Base-by-base conservation (phyloP, 1,140 invertebrate genomes). In the Chlorops oryzae region DNA sequence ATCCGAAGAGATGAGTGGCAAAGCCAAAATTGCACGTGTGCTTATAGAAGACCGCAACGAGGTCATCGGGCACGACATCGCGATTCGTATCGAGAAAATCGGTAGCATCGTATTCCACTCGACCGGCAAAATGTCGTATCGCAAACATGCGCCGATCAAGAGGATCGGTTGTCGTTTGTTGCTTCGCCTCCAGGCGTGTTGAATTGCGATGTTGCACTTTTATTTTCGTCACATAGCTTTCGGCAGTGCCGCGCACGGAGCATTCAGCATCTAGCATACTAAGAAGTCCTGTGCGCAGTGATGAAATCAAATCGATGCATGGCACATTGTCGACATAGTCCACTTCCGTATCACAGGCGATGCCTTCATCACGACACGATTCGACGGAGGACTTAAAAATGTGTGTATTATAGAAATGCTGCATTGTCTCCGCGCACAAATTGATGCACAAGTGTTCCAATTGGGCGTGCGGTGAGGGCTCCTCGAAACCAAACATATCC, bases 381-480 rank as follows among this genome's bases (percentile, higher is more conserved):
- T 96, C 92, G 51, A 93, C 90, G 46, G 88, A 90, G 6, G 88
- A 91, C 74, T 95, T 96, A 74, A 96, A 96, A 51, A 95, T 92
- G 72, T 96, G 92, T 25, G 91, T 96, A 69, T 95, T 96, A 77
- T 96, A 96, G 71, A 96, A 96, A 73, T 96, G 92, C 65, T 96
- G 92, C 89, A 96, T 94, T 15, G 92, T 95, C 76, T 97, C 93
- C 0, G 92, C 91, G 73, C 92, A 96, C 37, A 96, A 74, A 74
- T 96, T 96, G 57, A 94, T 92, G 73, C 92, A 96, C 15, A 96
- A 75, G 67, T 96, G 92, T 69, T 96, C 92, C 56, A 96, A 76
- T 59, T 92, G 89, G 59, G 87, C 88, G 28, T 67, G 63, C 1
- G 89, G 89, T 63, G 88, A 87, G 20, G 87, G 87, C 71, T 93